Evolutionary conservation across 2,888 invertebrate genomes (phyloP).

Genomic region (Andrena marginata): DNA sequence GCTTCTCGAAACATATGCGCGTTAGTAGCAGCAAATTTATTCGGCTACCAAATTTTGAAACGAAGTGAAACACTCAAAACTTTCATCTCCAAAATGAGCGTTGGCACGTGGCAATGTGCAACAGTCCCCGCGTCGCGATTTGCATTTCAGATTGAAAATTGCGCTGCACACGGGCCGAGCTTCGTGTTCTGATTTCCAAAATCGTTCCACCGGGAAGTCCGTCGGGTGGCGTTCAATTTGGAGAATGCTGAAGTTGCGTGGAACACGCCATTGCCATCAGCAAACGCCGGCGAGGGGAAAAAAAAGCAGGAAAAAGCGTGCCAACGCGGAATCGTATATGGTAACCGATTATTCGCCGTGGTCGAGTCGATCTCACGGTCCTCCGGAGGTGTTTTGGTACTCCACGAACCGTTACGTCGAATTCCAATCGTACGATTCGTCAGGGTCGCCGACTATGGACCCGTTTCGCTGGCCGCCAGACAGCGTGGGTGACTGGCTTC

Average conservation of each 20-base stretch:
- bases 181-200: neutral
- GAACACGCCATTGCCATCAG: constrained; percentile 5
- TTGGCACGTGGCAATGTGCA: neutral
- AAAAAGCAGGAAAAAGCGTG: constrained; percentile 47
- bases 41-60: neutral
- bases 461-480: neutral
- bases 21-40: no score
- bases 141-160: constrained; percentile 9
- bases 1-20: no score
- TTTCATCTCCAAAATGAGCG: constrained; percentile 1
- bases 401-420: constrained; percentile 73
- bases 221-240: neutral
- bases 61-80: neutral
- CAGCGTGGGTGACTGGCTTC: constrained; percentile 48
- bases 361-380: constrained; percentile 38
- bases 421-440: constrained; percentile 70
- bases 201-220: neutral
- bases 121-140: constrained; percentile 1
- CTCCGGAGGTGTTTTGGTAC: constrained; percentile 68
- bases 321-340: constrained; percentile 44
- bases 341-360: constrained; percentile 52
- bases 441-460: constrained; percentile 16
- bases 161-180: neutral
- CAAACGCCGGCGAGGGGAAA: constrained; percentile 17
- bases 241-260: constrained; percentile 12